A percentile compares a stretch with the other conserved stretches of the same genome.
Evolutionary conservation across 2,113 vertebrate genomes (phyloP).

Genomic region (Bos indicus): DNA sequence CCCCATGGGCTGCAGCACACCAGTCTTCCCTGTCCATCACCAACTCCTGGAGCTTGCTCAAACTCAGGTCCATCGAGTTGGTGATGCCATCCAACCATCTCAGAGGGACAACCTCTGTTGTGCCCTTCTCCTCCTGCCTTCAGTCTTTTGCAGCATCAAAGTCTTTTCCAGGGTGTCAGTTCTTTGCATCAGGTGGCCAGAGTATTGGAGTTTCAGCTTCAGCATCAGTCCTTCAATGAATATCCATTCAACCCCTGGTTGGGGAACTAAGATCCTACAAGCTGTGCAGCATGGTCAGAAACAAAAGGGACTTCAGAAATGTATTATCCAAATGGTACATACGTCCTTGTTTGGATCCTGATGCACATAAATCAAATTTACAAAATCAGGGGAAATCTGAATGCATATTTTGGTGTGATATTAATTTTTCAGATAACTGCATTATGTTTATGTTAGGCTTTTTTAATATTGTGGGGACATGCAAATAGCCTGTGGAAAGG

Average conservation of each 20-base stretch:
- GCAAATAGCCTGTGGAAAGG: not conserved
- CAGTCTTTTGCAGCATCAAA: not conserved
- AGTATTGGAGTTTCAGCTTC: not conserved
- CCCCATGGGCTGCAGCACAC: not conserved
- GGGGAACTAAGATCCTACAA: not conserved
- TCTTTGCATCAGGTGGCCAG: not conserved
- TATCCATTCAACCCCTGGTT: not conserved
- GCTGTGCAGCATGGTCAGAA: not conserved
- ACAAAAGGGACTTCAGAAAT: not conserved
- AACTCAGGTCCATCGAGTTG: not conserved
- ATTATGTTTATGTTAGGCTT: not conserved
- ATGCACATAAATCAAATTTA: not conserved
- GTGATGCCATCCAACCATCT: not conserved
- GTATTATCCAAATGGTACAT: not conserved
- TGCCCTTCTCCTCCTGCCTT: not conserved
- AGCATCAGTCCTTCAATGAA: not conserved
- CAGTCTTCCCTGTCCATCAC: not conserved
- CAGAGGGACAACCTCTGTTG: not conserved
- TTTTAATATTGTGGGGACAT: not conserved
- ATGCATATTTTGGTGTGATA: not conserved
- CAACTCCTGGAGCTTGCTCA: not conserved
- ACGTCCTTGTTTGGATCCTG: not conserved
- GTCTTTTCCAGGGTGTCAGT: not conserved
- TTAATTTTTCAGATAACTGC: not conserved
- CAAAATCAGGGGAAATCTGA: not conserved